Conservation (phyloP, 2,113 vertebrate genomes). For the Hippocampus barbouri region DNA sequence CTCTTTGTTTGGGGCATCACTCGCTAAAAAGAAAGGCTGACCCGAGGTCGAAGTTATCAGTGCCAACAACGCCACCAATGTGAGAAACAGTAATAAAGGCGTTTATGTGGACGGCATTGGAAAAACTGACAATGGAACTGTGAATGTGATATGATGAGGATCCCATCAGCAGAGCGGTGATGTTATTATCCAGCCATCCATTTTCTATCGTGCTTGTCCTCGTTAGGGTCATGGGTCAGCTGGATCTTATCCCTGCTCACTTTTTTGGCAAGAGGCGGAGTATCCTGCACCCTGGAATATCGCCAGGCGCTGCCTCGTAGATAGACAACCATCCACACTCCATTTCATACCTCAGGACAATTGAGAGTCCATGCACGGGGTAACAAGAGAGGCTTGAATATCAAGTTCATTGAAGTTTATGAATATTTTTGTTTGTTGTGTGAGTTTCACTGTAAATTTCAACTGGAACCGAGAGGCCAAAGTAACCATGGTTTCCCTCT, state of each 20-base stretch:
- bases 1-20: neutral
- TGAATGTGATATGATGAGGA: conserved; percentile 1
- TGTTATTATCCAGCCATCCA: neutral
- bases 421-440: too few relatives aligned
- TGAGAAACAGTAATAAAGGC: neutral
- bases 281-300: neutral
- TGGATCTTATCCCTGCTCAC: neutral
- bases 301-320: too few relatives aligned
- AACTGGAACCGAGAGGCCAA: too few relatives aligned
- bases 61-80: conserved; percentile 12
- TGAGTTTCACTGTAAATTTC: too few relatives aligned
- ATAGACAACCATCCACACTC: too few relatives aligned
- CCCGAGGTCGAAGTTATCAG: conserved; percentile 12
- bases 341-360: too few relatives aligned
- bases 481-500: too few relatives aligned
- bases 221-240: neutral
- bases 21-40: neutral
- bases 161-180: neutral
- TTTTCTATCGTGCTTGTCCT: neutral
- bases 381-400: too few relatives aligned
- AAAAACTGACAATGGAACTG: neutral
- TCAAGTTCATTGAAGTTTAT: too few relatives aligned
- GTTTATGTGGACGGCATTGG: neutral
- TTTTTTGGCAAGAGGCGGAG: neutral
- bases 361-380: too few relatives aligned